Percentiles rank a stretch among this genome's conserved stretches.
These are phyloP conservation scores for Eucriotettix oculatus DNA, from an alignment of 2,888 invertebrate genomes.

Conservation along the genomic window DNA sequence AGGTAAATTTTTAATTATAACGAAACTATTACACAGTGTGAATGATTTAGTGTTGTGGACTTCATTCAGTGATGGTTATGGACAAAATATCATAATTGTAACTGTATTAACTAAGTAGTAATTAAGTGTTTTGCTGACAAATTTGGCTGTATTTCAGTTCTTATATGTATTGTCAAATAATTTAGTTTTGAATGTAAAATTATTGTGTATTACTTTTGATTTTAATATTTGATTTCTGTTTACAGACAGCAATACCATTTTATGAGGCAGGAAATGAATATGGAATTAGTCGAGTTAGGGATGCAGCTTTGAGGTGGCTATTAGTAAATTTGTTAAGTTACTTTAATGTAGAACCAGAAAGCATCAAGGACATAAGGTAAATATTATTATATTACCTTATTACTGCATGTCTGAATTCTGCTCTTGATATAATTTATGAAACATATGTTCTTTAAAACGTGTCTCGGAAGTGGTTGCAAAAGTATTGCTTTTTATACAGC, in stretches of 20 bases:
- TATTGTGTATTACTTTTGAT: background rate
- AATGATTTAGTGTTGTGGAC: too few species aligned
- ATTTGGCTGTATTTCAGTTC: too few species aligned
- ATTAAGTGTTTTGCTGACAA: too few species aligned
- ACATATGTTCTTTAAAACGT: too few species aligned
- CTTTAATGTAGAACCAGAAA: slow-evolving; percentile 35
- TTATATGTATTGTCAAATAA: too few species aligned
- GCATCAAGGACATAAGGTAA: slow-evolving; percentile 38
- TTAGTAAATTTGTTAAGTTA: slow-evolving; percentile 47
- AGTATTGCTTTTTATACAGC: too few species aligned
- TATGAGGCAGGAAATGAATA: slow-evolving; percentile 51
- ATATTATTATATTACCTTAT: background rate
- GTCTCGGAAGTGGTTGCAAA: too few species aligned
- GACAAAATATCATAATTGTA: too few species aligned
- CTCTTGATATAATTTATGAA: background rate
- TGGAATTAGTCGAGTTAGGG: slow-evolving; percentile 42
- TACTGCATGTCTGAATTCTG: background rate
- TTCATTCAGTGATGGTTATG: too few species aligned
- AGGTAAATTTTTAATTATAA: too few species aligned
- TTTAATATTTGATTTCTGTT: slow-evolving; percentile 15
- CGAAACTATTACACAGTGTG: too few species aligned
- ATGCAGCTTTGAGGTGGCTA: slow-evolving; percentile 49
- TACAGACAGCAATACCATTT: slow-evolving; percentile 47
- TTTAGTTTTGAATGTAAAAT: background rate
- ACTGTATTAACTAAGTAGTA: too few species aligned